Evolutionary conservation across 2,888 invertebrate species (phyloP).

Genomic region (Agriopis marginaria): DNA sequence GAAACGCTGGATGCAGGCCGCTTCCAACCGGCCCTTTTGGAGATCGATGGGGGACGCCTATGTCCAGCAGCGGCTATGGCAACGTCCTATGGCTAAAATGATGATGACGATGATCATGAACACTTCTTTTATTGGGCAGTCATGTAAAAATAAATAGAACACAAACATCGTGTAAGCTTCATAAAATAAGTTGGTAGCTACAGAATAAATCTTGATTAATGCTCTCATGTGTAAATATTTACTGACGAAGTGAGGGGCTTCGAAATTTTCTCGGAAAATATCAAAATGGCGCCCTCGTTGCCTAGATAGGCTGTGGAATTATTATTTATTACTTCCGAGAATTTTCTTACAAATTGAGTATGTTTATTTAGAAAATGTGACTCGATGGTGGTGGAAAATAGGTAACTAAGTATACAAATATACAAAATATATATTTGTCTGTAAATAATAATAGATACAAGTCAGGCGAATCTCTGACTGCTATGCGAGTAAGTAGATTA

Average conservation of each 20-base stretch:
- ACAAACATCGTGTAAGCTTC: conserved; percentile 12
- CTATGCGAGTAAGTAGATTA: no score
- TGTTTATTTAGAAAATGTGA: conserved; percentile 19
- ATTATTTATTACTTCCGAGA: conserved; percentile 21
- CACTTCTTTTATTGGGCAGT: no score
- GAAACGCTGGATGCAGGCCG: no score
- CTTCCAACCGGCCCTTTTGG: no score
- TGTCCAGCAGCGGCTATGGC: no score
- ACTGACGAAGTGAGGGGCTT: conserved; percentile 12
- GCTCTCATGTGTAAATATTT: conserved; percentile 28
- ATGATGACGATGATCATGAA: no score
- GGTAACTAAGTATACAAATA: not conserved
- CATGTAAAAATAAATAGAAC: conserved; percentile 5
- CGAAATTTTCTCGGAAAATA: conserved; percentile 26
- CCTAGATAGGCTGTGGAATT: conserved; percentile 24
- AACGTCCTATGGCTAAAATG: no score
- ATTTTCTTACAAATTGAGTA: not conserved
- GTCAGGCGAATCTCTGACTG: no score
- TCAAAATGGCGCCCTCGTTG: conserved; percentile 18
- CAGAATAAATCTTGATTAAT: conserved; percentile 26
- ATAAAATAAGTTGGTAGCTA: conserved; percentile 29
- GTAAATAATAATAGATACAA: no score
- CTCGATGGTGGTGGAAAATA: not conserved
- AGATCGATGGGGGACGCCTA: no score
- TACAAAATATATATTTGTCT: not conserved